Evolutionary conservation across 2,888 invertebrate species (phyloP).

Genomic region (Caenorhabditis panamensis): DNA sequence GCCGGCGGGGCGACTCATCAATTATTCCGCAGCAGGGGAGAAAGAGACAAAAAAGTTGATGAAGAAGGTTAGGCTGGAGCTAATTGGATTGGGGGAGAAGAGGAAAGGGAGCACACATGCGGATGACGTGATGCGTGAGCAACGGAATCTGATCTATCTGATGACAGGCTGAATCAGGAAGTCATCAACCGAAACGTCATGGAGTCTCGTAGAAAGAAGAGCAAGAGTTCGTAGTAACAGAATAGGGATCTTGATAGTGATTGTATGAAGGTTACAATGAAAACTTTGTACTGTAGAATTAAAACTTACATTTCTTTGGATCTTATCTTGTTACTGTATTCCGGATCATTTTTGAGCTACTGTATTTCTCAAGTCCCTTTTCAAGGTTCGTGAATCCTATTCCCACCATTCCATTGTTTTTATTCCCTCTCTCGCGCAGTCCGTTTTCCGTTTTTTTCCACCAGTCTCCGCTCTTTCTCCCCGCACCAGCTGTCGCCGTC

Average conservation of each 20-base stretch:
- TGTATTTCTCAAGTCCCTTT: too few relatives aligned
- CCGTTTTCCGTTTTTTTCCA: background rate
- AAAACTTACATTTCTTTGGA: too few relatives aligned
- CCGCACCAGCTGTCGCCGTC: constrained; percentile 9
- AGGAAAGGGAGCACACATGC: background rate
- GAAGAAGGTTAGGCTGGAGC: constrained; percentile 30
- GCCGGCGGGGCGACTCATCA: constrained; percentile 6
- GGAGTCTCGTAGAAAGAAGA: background rate
- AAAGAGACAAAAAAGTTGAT: constrained; percentile 25
- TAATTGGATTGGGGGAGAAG: constrained; percentile 36
- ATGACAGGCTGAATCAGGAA: constrained; percentile 10
- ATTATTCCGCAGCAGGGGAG: constrained; percentile 16
- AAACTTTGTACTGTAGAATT: too few relatives aligned
- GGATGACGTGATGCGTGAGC: constrained; percentile 13
- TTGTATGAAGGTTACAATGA: too few relatives aligned
- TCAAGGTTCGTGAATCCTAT: background rate
- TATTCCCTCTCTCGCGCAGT: background rate
- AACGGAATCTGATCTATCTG: constrained; percentile 21
- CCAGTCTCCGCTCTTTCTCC: background rate
- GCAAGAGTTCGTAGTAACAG: background rate
- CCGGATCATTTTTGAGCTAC: too few relatives aligned
- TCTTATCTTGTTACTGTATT: too few relatives aligned
- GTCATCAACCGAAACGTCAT: constrained; percentile 7
- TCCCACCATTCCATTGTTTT: background rate
- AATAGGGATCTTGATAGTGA: too few relatives aligned